A percentile compares a stretch with the other conserved stretches of the same genome.
Evolutionary conservation across 2,888 invertebrate genomes (phyloP).

Genomic region (Cephus pulcher): DNA sequence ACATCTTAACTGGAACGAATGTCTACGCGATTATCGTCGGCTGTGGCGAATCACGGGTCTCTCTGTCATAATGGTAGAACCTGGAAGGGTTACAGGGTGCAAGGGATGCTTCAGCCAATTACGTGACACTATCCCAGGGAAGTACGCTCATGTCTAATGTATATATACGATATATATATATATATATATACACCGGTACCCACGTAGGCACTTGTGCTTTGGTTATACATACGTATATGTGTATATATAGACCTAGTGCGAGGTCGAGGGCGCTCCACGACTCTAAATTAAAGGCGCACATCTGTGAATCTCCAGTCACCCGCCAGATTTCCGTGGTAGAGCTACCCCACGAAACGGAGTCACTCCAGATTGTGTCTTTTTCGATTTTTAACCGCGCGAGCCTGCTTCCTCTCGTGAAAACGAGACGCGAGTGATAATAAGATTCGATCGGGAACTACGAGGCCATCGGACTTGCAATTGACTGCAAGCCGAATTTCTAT

Average conservation of each 20-base stretch:
- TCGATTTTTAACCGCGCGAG: not conserved
- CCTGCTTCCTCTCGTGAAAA: not conserved
- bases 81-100: not conserved
- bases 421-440: not conserved
- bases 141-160: conserved; percentile 4
- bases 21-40: not conserved
- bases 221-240: conserved; percentile 19
- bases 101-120: conserved; percentile 19
- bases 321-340: conserved; percentile 54
- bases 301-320: conserved; percentile 61
- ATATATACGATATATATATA: not conserved
- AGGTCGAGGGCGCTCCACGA: conserved; percentile 62
- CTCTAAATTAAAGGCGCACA: conserved; percentile 64
- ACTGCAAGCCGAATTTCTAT: not conserved
- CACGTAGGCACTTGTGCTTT: conserved; percentile 19
- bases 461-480: not conserved
- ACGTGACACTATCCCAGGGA: conserved; percentile 16
- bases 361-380: not conserved
- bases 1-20: not conserved
- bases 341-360: conserved; percentile 1
- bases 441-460: not conserved
- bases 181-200: conserved; percentile 21
- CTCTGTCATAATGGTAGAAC: not conserved
- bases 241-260: conserved; percentile 37
- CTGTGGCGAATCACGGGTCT: not conserved